Evolutionary conservation across 2,888 invertebrate species (phyloP).

Genomic region (Sinodicranocentrus sp.): DNA sequence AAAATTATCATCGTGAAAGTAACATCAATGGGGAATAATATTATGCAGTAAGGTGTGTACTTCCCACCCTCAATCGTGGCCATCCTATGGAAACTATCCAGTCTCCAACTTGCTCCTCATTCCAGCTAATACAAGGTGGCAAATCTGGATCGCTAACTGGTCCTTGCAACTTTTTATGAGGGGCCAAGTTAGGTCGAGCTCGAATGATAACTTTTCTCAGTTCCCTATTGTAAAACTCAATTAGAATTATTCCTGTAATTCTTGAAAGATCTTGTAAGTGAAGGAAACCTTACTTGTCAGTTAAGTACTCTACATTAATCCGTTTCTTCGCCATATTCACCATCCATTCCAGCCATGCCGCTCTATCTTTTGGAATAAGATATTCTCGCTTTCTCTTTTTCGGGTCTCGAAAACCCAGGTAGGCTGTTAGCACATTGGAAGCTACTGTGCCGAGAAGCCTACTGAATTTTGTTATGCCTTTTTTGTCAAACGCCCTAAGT

Average conservation of each 20-base stretch:
- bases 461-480: conserved; percentile 4
- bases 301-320: conserved; percentile 56
- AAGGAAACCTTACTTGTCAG: conserved; percentile 65
- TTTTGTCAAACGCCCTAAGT: not conserved
- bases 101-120: conserved; percentile 67
- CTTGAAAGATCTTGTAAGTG: not conserved
- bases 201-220: conserved; percentile 69
- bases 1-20: not conserved
- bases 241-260: conserved; percentile 9
- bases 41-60: not conserved
- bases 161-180: conserved; percentile 9
- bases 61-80: conserved; percentile 58
- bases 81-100: conserved; percentile 68
- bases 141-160: conserved; percentile 63
- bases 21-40: too few relatives aligned
- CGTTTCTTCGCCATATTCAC: conserved; percentile 56
- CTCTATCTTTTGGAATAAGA: conserved; percentile 66
- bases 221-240: conserved; percentile 53
- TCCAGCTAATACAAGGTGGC: conserved; percentile 70
- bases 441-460: not conserved
- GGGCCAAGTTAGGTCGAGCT: conserved; percentile 59
- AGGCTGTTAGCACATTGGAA: conserved; percentile 46
- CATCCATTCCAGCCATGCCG: conserved; percentile 71
- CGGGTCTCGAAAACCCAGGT: conserved; percentile 62
- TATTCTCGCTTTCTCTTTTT: conserved; percentile 29